phyloP scores from a whole-genome alignment of 2,888 invertebrate genomes.

The Bombylius major region DNA sequence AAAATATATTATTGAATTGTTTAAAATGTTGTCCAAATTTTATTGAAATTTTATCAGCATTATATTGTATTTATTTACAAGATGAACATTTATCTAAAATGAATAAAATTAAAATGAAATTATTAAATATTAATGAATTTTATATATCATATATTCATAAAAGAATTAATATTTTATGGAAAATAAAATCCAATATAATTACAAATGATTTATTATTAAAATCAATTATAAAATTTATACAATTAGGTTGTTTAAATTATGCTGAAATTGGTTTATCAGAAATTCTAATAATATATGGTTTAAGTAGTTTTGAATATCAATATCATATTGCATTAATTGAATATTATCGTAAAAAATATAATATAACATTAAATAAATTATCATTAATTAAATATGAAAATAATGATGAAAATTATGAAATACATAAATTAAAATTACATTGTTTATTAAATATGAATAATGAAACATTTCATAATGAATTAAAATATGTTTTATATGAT shows the following conservation, averaged over 20 bases:
- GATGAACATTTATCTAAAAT: neutral
- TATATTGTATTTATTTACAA: slow-evolving; percentile 1
- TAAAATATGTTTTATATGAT: neutral
- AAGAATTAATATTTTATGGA: slow-evolving; percentile 3
- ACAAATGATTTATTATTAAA: neutral
- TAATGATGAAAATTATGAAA: neutral
- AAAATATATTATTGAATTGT: slow-evolving; percentile 1
- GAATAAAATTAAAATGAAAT: neutral
- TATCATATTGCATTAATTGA: slow-evolving; percentile 7
- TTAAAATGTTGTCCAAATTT: slow-evolving; percentile 2
- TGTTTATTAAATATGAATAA: slow-evolving; percentile 7
- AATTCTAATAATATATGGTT: neutral
- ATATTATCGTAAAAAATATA: slow-evolving; percentile 6
- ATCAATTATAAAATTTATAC: slow-evolving; percentile 3
- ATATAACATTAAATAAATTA: neutral
- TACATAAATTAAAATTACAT: neutral
- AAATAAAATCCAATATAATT: neutral
- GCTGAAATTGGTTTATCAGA: slow-evolving; percentile 6
- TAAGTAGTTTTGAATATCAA: slow-evolving; percentile 2
- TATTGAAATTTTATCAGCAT: slow-evolving; percentile 6
- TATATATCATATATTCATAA: slow-evolving; percentile 4
- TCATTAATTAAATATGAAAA: neutral
- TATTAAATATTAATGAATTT: neutral
- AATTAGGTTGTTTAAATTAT: slow-evolving; percentile 7
- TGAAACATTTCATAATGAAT: neutral